Evolutionary conservation across 2,113 vertebrate species (phyloP), one percentile per base, ranked within the genome.

Genomic region (Lycaon pictus): DNA sequence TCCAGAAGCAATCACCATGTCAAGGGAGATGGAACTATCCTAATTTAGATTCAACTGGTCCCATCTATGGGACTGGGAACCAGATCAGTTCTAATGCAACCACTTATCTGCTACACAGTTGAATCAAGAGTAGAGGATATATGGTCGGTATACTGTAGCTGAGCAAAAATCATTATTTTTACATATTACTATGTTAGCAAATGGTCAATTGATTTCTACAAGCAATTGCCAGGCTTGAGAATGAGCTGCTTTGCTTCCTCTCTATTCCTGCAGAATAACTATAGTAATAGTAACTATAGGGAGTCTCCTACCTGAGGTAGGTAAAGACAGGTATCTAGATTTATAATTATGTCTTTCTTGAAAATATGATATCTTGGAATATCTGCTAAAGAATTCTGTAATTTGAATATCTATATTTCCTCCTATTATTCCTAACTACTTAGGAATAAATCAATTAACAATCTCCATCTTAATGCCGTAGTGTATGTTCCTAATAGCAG

Each of bases 381-480:
- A 94, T 77, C 56, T 48, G n/a, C 35, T 51, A 65, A 32, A 55
- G 32, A 84, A 84, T 76, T 76, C 37, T 23, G 0, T 74, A 63
- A 82, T 88, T 58, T 88, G 37, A 17, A 25, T 27, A 58, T 55
- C 48, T 79, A 2, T 37, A 17, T 65, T 72, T 85, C 15, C 32
- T 55, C 10, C 4, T 85, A 65, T 27, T 62, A 35, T 95, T 53
- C 7, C 51, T 85, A 62, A 62, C 13, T 63, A 93, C 77, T 85
- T 88, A 77, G 11, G 12, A 92, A 87, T 72, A 82, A 89, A 32
- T 79, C 25, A 79, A 10, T 56, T 65, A 82, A 88, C 3, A 62
- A 88, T 51, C 35, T 94, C 53, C 3, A 23, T 90, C 94, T 93
- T 92, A 62, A 65, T 79, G 1, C 7, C 7, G 65, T 88, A 97